These are phyloP conservation scores for Cephalopachus bancanus DNA, from an alignment of 2,797 vertebrate genomes.

Conservation along the genomic window DNA sequence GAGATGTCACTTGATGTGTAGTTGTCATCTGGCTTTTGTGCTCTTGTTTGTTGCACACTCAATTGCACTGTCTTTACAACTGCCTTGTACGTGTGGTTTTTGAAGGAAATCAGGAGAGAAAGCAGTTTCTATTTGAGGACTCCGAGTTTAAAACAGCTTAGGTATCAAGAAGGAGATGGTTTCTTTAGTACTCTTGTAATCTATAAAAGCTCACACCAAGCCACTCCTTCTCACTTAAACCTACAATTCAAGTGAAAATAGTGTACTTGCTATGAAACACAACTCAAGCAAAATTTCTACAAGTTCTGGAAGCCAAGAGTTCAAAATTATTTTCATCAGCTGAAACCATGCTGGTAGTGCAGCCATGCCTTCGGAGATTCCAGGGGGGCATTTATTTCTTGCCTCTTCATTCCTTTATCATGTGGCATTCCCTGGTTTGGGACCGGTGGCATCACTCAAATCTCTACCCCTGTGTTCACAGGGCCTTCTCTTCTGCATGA, in stretches of 20 bases:
- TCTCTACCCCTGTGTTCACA: neutral
- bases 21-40: neutral
- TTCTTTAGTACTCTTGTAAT: neutral
- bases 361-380: fast-evolving
- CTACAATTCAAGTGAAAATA: neutral
- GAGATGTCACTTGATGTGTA: no score
- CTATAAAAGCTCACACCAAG: neutral
- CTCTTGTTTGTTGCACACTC: neutral
- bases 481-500: neutral
- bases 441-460: fast-evolving
- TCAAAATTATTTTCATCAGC: neutral
- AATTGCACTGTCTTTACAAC: neutral
- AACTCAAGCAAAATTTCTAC: neutral
- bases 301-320: neutral
- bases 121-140: neutral
- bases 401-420: neutral
- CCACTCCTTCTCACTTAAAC: neutral
- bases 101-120: neutral
- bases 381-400: no score
- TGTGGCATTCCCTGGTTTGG: neutral
- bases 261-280: neutral
- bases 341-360: neutral
- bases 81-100: fast-evolving
- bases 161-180: neutral
- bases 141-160: neutral